Conservation (phyloP, 2,888 invertebrate genomes). For the Scaptodrosophila latifasciaeformis region DNA sequence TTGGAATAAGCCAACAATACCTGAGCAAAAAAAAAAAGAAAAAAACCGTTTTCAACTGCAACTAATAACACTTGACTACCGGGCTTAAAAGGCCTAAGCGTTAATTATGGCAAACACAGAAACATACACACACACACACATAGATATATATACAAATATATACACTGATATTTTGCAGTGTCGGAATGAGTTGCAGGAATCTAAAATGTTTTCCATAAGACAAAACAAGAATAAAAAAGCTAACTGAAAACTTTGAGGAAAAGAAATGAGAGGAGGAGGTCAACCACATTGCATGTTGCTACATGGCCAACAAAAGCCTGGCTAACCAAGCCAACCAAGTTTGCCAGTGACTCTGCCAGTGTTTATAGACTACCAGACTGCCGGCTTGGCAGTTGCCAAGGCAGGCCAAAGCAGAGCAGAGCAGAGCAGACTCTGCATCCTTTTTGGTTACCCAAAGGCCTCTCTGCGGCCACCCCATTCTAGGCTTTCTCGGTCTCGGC, state of each 20-base stretch:
- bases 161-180: background rate
- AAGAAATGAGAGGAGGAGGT: constrained; percentile 23
- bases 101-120: constrained; percentile 62
- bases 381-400: too few species aligned
- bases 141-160: background rate
- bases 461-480: background rate
- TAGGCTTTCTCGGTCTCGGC: background rate
- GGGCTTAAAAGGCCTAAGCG: constrained; percentile 55
- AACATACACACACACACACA: background rate
- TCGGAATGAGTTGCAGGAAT: background rate
- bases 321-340: background rate
- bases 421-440: too few species aligned
- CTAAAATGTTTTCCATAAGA: constrained; percentile 47
- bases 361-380: constrained; percentile 14
- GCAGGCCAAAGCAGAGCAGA: too few species aligned
- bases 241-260: too few species aligned
- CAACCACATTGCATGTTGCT: constrained; percentile 48
- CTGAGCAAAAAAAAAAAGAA: constrained; percentile 22
- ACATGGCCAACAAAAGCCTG: constrained; percentile 58
- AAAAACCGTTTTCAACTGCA: constrained; percentile 8
- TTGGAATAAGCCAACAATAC: constrained; percentile 14
- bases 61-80: constrained; percentile 61
- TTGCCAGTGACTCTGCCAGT: background rate
- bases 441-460: too few species aligned
- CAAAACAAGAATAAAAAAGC: too few species aligned